Conservation (phyloP, 2,888 invertebrate genomes). For the Adelognathus sp. region DNA sequence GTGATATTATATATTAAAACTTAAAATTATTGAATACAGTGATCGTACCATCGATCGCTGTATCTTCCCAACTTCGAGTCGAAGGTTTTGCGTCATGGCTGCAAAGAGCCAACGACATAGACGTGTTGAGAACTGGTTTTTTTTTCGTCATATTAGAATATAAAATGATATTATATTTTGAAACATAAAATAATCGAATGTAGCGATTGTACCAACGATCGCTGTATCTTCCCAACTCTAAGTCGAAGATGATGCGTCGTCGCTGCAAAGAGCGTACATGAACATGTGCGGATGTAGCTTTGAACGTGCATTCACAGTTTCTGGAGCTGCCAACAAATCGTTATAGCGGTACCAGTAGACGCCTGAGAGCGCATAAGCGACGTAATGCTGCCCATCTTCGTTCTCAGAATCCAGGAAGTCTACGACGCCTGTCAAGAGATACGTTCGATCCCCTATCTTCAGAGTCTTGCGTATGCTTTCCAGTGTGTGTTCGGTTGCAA, state of each 20-base stretch:
- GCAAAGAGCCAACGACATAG: constrained; percentile 17
- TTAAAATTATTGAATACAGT: too few relatives aligned
- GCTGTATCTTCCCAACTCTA: too few relatives aligned
- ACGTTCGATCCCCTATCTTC: not conserved
- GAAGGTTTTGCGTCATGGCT: too few relatives aligned
- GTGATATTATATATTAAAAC: too few relatives aligned
- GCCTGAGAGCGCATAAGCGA: not conserved
- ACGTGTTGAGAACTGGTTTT: constrained; percentile 13
- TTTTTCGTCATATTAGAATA: not conserved
- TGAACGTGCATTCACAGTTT: not conserved
- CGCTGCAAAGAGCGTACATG: too few relatives aligned
- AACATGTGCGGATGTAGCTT: not conserved
- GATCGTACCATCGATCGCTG: too few relatives aligned
- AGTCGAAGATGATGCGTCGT: too few relatives aligned
- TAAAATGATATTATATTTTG: too few relatives aligned
- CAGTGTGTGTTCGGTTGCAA: not conserved
- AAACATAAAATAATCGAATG: too few relatives aligned
- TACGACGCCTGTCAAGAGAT: not conserved
- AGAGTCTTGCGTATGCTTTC: constrained; percentile 3
- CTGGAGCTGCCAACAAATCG: not conserved
- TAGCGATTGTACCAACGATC: too few relatives aligned
- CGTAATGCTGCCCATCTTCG: not conserved
- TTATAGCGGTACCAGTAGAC: not conserved
- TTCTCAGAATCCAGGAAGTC: not conserved
- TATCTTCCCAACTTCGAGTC: too few relatives aligned